Conservation (phyloP, 1,140 invertebrate genomes). For the Brevipalpus yothersi region DNA sequence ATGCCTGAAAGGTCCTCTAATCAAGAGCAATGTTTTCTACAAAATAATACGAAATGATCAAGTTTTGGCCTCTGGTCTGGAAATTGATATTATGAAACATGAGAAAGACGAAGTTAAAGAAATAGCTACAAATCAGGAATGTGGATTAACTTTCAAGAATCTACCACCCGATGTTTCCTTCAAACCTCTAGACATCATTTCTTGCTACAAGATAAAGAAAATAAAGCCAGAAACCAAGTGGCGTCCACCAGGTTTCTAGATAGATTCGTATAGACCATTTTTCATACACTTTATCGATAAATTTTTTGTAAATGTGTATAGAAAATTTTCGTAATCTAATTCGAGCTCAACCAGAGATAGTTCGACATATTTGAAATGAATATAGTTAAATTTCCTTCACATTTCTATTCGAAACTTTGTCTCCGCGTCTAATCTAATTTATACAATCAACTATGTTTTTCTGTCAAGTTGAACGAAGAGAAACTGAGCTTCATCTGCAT, state of each 20-base stretch:
- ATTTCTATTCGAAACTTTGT: too few species aligned
- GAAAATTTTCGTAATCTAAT: too few species aligned
- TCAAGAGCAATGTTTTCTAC: conserved; percentile 31
- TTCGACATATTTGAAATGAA: too few species aligned
- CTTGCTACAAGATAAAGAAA: conserved; percentile 42
- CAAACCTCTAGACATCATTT: conserved; percentile 44
- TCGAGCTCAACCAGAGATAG: too few species aligned
- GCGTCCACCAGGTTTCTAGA: conserved; percentile 26
- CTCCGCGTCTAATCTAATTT: too few species aligned
- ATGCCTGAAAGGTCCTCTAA: conserved; percentile 46
- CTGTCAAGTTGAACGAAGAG: too few species aligned
- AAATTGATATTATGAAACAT: conserved; percentile 45
- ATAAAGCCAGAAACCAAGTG: conserved; percentile 39
- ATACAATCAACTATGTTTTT: too few species aligned
- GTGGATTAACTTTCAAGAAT: conserved; percentile 45
- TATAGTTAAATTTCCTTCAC: too few species aligned
- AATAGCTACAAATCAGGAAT: conserved; percentile 60
- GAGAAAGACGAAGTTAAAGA: conserved; percentile 61
- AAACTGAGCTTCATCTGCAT: too few species aligned
- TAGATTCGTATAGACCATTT: too few species aligned
- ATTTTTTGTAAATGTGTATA: too few species aligned
- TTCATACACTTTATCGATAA: too few species aligned
- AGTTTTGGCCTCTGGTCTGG: not conserved
- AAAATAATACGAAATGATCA: conserved; percentile 47
- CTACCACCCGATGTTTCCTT: conserved; percentile 25